Conservation (phyloP, 1,140 invertebrate species). For the Steinernema feltiae region DNA sequence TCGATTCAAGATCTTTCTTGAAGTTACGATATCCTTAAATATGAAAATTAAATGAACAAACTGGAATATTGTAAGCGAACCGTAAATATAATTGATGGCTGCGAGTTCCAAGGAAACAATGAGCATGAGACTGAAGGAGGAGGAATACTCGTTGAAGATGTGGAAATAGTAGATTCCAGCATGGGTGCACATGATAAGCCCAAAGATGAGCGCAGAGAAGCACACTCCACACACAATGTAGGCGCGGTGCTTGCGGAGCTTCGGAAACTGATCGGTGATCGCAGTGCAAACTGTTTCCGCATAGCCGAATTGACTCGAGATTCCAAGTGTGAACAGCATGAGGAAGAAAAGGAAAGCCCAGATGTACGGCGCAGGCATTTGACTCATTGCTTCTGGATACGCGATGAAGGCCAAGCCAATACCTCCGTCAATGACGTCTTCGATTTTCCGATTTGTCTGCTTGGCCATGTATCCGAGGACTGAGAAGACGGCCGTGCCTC, state of each 20-base stretch:
- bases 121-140: not conserved
- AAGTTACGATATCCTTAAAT: not conserved
- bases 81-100: not conserved
- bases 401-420: constrained; percentile 52
- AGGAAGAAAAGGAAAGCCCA: constrained; percentile 60
- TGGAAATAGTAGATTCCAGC: not conserved
- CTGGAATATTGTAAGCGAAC: not conserved
- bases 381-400: constrained; percentile 59
- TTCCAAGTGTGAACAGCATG: constrained; percentile 59
- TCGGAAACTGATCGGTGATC: not conserved
- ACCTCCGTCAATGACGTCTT: constrained; percentile 65
- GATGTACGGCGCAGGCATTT: constrained; percentile 60
- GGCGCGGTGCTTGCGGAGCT: not conserved
- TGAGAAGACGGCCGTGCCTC: constrained; percentile 66
- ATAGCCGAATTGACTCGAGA: constrained; percentile 52
- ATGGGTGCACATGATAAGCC: not conserved
- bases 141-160: not conserved
- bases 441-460: constrained; percentile 59
- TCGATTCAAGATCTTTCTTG: not conserved
- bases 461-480: constrained; percentile 66
- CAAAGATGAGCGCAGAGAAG: not conserved
- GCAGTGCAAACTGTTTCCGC: not conserved
- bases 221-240: not conserved
- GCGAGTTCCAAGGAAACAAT: not conserved
- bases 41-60: not conserved